A percentile compares a stretch with the other conserved stretches of the same genome.
phyloP scores from a whole-genome alignment of 2,113 vertebrate genomes.

The Pampusana beccarii region DNA sequence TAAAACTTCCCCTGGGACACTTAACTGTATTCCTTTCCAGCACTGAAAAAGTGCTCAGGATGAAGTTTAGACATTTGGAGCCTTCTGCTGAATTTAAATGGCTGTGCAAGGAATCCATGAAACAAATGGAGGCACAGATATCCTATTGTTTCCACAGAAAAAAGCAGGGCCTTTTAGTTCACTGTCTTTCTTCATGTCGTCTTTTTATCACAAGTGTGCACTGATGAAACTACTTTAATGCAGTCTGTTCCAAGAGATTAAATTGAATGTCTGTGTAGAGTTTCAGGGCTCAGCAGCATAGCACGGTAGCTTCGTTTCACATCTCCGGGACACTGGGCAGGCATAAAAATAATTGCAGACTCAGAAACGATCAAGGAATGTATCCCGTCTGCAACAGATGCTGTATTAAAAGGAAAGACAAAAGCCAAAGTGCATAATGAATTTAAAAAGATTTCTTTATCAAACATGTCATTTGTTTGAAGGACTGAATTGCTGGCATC shows the following conservation, averaged over 20 bases:
- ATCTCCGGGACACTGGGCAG: conserved; percentile 55
- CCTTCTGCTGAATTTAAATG: conserved; percentile 51
- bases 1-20: conserved; percentile 26
- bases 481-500: conserved; percentile 73
- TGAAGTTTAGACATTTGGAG: conserved; percentile 53
- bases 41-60: conserved; percentile 4
- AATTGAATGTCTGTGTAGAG: conserved; percentile 47
- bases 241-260: conserved; percentile 60
- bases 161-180: background rate
- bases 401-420: conserved; percentile 74
- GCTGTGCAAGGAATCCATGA: background rate
- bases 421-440: conserved; percentile 73
- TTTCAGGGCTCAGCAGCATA: conserved; percentile 38
- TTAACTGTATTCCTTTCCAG: conserved; percentile 41
- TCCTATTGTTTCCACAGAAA: conserved; percentile 40
- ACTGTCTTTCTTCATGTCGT: conserved; percentile 22
- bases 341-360: conserved; percentile 70
- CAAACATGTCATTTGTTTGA: conserved; percentile 78
- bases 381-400: conserved; percentile 68
- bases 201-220: conserved; percentile 53
- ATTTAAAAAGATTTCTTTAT: conserved; percentile 77
- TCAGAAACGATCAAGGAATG: conserved; percentile 74
- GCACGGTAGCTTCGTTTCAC: conserved; percentile 51
- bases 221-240: conserved; percentile 47
- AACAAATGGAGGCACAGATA: conserved; percentile 53